A percentile compares a stretch with the other conserved stretches of the same genome.
phyloP scores from a whole-genome alignment of 2,888 invertebrate species.

The Agrochola litura region DNA sequence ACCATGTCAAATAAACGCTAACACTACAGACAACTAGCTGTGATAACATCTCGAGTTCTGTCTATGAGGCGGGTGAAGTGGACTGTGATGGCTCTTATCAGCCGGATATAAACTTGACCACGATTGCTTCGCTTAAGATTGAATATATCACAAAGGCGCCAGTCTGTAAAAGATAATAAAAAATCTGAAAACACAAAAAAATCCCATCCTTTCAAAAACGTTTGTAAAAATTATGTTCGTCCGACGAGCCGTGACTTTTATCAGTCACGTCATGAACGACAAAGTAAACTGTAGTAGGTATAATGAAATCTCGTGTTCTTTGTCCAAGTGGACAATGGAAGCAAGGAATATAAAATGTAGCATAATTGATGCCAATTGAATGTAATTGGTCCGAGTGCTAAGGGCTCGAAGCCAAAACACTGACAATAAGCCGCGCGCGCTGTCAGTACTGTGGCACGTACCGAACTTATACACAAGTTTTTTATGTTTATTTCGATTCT shows the following conservation, averaged over 20 bases:
- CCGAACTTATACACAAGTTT: constrained; percentile 14
- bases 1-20: constrained; percentile 13
- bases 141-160: background rate
- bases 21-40: background rate
- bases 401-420: background rate
- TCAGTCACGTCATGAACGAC: constrained; percentile 32
- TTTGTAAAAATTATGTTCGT: background rate
- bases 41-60: constrained; percentile 5
- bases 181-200: background rate
- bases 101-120: background rate
- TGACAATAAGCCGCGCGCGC: background rate
- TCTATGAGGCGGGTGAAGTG: background rate
- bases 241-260: background rate
- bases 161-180: background rate
- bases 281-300: background rate
- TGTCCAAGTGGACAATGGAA: background rate
- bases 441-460: constrained; percentile 18
- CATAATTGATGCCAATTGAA: constrained; percentile 41
- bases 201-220: background rate
- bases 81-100: background rate
- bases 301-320: constrained; percentile 15
- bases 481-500: constrained; percentile 42
- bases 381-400: constrained; percentile 16
- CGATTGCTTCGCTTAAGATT: background rate
- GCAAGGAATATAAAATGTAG: constrained; percentile 3